Evolutionary conservation across 1,140 invertebrate genomes (phyloP).

Genomic region (Lordiphosa mommai): DNA sequence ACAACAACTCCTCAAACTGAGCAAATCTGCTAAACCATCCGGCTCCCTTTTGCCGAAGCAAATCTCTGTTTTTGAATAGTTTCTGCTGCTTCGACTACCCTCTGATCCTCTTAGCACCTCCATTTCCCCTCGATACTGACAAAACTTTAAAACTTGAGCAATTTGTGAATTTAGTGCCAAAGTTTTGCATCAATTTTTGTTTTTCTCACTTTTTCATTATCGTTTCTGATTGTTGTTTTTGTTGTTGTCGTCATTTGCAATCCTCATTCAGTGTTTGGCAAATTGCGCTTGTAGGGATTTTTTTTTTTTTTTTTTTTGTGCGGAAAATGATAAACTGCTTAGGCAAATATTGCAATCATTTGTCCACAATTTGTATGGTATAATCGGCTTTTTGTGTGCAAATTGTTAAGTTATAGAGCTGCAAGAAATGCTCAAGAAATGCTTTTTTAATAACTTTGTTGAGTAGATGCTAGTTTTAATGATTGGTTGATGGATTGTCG

Average conservation of each 20-base stretch:
- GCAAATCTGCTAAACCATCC: constrained; percentile 50
- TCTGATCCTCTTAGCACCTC: constrained; percentile 14
- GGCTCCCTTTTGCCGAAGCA: constrained; percentile 17
- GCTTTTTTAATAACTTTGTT: too few species aligned
- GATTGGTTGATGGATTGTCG: too few species aligned
- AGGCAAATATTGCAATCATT: constrained; percentile 51
- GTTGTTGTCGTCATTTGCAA: constrained; percentile 17
- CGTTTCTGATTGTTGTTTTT: constrained; percentile 31
- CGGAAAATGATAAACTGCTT: constrained; percentile 59
- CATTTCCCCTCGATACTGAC: constrained; percentile 22
- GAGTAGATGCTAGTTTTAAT: too few species aligned
- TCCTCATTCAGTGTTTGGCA: constrained; percentile 30
- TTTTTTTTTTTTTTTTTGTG: too few species aligned
- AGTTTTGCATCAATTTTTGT: constrained; percentile 62
- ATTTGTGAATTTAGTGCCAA: constrained; percentile 74
- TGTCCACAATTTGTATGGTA: constrained; percentile 17
- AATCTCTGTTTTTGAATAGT: constrained; percentile 75
- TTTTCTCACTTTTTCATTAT: constrained; percentile 62
- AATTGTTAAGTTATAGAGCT: too few species aligned
- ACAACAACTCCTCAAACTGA: constrained; percentile 14
- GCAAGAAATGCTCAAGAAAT: too few species aligned
- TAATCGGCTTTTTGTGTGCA: neutral
- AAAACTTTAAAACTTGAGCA: constrained; percentile 73
- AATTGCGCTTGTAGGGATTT: constrained; percentile 48
- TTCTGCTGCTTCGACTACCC: constrained; percentile 28